A percentile compares a stretch with the other conserved stretches of the same genome.
Conservation (phyloP, 2,113 vertebrate species). For the Pterocles gutturalis region DNA sequence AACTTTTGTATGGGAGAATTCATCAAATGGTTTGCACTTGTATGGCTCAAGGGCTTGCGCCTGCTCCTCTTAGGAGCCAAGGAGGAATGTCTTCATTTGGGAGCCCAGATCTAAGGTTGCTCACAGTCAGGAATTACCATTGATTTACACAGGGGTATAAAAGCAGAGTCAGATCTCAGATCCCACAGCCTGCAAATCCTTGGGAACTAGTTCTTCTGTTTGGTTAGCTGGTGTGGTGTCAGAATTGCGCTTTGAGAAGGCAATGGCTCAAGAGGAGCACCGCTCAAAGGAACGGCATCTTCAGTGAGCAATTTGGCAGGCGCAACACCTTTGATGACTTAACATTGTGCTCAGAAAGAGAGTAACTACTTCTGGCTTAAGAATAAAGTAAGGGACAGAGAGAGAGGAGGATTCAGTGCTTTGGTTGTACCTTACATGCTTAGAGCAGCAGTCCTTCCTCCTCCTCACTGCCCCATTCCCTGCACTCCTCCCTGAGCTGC, state of each 20-base stretch:
- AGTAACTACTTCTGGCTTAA: constrained; percentile 45
- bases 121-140: not conserved
- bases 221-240: constrained; percentile 9
- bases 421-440: not conserved
- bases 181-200: constrained; percentile 1
- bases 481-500: not conserved
- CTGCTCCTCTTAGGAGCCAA: not conserved
- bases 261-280: not conserved
- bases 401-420: not conserved
- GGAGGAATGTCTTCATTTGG: not conserved
- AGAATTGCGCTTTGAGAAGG: constrained; percentile 20
- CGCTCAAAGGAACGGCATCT: not conserved
- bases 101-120: not conserved
- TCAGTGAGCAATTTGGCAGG: not conserved
- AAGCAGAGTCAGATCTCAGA: not conserved
- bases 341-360: not conserved
- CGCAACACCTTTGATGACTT: constrained; percentile 45
- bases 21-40: not conserved
- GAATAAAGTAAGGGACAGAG: constrained; percentile 34
- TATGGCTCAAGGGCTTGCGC: not conserved
- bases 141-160: not conserved
- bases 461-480: not conserved
- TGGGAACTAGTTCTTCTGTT: constrained; percentile 40
- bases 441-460: not conserved
- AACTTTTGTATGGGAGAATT: not conserved